Base-by-base conservation (phyloP, 2,113 vertebrate species). In the Hiodon tergisus region DNA sequence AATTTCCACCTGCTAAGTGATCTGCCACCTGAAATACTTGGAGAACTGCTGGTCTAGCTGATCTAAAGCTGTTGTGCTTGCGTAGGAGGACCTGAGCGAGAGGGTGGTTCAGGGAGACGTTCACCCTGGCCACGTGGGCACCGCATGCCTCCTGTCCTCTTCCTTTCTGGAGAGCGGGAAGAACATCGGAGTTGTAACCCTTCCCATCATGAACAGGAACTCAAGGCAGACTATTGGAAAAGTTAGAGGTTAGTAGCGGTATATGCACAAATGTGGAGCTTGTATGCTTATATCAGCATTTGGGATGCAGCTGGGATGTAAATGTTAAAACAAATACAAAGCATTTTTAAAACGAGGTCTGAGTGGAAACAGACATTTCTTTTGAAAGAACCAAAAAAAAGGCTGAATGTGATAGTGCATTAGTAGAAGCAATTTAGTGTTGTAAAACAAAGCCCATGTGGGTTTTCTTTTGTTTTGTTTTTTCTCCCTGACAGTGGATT, bases 201-300 rank as follows among this genome's bases (percentile, higher is more conserved):
- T 99, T 77, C 96, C 96, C 51, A 99, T 99, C 76, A 98, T 99
- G 96, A 93, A 90, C 75, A 92, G 95, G 75, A 96, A 91, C 76
- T 93, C 91, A 62, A 93, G 96, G 76, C 95, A 94, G 84, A 95
- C 97, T 2, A 93, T 99, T 55, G 97, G 97, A 69, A 98, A 95
- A 95, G 95, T 99, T 6, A 87, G 93, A 94, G 97, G 97, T 98
- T 88, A 82, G 73, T 66, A 76, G 17, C 5, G 3, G 4, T n/a
- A 3, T 46, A 3, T 17, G 55, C 10, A 5, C 52, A 54, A 5
- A 59, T 11, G 9, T 59, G 8, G 9, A 59, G 58, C 4, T 14
- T 3, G 14, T 9, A 9, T 9, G 14, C 9, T 11, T 59, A 14
- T 59, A 9, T 11, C 14, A 9, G 4, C 58, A 59, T 9, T 14